These are phyloP conservation scores for Ianthella basta DNA, from an alignment of 37 sponge, comb jelly and placozoan genomes.

Conservation along the genomic window DNA sequence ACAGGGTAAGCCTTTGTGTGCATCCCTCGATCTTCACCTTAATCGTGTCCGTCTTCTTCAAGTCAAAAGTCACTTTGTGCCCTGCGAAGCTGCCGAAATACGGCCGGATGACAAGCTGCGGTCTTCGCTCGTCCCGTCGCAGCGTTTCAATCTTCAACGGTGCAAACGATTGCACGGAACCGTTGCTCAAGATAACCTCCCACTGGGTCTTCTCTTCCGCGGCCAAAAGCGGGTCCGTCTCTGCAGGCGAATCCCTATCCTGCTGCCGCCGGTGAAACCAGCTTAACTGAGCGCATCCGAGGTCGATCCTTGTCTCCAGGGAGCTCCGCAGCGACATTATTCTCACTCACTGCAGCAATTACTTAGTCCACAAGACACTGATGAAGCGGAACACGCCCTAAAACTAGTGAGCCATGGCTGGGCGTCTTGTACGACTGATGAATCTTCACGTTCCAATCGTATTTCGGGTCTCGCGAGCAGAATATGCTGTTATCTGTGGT, in stretches of 20 bases:
- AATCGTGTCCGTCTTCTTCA: conserved; percentile 29
- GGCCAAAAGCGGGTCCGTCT: not conserved
- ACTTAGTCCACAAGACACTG: no score
- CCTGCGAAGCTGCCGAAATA: conserved; percentile 74
- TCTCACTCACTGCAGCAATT: no score
- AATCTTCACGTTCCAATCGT: no score
- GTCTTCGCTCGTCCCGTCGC: not conserved
- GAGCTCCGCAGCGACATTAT: no score
- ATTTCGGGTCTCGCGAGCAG: not conserved
- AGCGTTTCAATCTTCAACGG: not conserved
- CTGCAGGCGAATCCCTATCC: no score
- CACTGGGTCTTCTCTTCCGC: conserved; percentile 11
- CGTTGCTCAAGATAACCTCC: not conserved
- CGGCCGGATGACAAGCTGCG: conserved; percentile 40
- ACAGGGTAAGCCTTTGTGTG: conserved; percentile 21
- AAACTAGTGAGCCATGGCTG: no score
- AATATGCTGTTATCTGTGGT: not conserved
- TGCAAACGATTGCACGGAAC: conserved; percentile 19
- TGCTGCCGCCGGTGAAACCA: not conserved
- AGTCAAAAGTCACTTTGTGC: conserved; percentile 44
- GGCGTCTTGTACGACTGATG: no score
- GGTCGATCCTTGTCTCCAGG: not conserved
- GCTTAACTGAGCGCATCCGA: not conserved
- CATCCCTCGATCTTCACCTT: conserved; percentile 43
- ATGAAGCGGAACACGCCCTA: no score